Evolutionary conservation across 1,140 invertebrate genomes (phyloP).

Genomic region (Plodia interpunctella): DNA sequence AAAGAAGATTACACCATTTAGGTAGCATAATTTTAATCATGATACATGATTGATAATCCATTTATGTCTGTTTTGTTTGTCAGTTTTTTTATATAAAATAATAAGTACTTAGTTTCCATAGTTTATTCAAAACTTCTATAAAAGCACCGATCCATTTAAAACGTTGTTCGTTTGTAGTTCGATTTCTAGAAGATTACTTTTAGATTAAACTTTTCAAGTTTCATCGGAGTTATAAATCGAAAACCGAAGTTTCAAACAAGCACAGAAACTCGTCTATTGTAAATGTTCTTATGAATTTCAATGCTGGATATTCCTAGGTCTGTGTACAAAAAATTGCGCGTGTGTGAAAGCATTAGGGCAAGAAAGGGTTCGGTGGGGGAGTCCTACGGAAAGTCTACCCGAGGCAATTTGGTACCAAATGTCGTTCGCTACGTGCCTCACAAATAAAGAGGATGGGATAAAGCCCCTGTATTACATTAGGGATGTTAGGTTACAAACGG

Average conservation of each 20-base stretch:
- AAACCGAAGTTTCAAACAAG: constrained; percentile 5
- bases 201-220: constrained; percentile 7
- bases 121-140: too few relatives aligned
- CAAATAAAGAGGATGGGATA: constrained; percentile 65
- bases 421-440: constrained; percentile 66
- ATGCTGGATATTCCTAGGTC: constrained; percentile 20
- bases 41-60: too few relatives aligned
- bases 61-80: too few relatives aligned
- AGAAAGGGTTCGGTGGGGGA: constrained; percentile 39
- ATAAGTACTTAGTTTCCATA: too few relatives aligned
- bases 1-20: too few relatives aligned
- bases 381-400: constrained; percentile 53
- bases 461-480: constrained; percentile 55
- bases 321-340: constrained; percentile 41
- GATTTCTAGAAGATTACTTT: background rate
- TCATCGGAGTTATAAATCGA: constrained; percentile 1
- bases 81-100: too few relatives aligned
- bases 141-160: background rate
- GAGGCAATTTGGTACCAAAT: constrained; percentile 73
- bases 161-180: background rate
- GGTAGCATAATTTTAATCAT: too few relatives aligned
- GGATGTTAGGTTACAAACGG: constrained; percentile 43
- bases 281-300: constrained; percentile 28
- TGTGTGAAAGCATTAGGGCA: constrained; percentile 49
- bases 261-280: background rate